Evolutionary conservation across 1,140 invertebrate genomes (phyloP).

Genomic region (Zaprionus vittiger): DNA sequence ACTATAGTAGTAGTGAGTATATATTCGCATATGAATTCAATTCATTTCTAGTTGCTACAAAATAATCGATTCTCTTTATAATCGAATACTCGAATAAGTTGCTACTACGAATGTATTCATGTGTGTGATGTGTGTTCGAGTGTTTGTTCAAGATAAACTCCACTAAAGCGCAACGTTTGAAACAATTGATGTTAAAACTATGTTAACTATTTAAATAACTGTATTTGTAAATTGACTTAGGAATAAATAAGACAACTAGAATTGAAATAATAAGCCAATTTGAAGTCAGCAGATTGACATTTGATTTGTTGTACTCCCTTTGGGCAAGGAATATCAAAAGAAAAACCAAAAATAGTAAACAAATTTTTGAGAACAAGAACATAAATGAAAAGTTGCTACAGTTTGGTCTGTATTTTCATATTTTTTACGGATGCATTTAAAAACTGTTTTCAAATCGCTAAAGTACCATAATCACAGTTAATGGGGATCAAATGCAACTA

Average conservation of each 20-base stretch:
- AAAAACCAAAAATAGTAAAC: neutral
- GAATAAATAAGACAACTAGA: neutral
- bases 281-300: neutral
- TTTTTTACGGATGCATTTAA: conserved; percentile 28
- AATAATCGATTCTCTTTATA: conserved; percentile 2
- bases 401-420: neutral
- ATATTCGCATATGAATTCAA: conserved; percentile 16
- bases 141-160: neutral
- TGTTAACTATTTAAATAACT: neutral
- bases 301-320: no score
- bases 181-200: neutral
- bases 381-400: conserved; percentile 4
- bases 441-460: conserved; percentile 5
- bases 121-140: conserved; percentile 20
- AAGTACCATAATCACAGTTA: conserved; percentile 3
- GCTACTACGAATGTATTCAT: conserved; percentile 16
- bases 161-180: conserved; percentile 9
- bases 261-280: neutral
- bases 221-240: neutral
- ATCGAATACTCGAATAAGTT: conserved; percentile 6
- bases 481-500: conserved; percentile 2
- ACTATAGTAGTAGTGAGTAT: neutral
- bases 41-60: conserved; percentile 11
- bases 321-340: neutral
- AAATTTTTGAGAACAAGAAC: neutral